A percentile compares a stretch with the other conserved stretches of the same genome.
These are phyloP conservation scores for Hirtodrosophila cameraria DNA, from an alignment of 2,888 invertebrate species.

Conservation along the genomic window DNA sequence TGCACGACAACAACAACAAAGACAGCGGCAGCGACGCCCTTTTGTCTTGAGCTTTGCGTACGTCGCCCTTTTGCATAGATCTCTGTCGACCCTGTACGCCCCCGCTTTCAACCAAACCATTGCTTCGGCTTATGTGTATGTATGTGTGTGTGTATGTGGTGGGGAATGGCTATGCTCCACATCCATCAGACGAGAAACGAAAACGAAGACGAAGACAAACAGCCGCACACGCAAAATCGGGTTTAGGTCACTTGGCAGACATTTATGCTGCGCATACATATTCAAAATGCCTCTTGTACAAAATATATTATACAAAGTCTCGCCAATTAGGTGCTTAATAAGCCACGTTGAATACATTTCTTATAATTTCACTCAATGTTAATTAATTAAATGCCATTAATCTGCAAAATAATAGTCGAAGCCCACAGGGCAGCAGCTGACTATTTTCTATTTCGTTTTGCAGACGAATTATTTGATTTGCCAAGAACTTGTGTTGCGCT, in stretches of 20 bases:
- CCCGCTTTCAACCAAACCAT: conserved; percentile 11
- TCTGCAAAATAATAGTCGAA: conserved; percentile 34
- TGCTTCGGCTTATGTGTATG: conserved; percentile 25
- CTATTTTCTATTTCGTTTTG: conserved; percentile 12
- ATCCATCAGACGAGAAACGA: conserved; percentile 41
- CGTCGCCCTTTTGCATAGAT: conserved; percentile 52
- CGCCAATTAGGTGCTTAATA: conserved; percentile 72
- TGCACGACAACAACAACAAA: conserved; percentile 16
- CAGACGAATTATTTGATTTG: conserved; percentile 51
- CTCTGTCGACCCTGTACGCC: conserved; percentile 18
- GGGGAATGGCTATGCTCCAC: conserved; percentile 41
- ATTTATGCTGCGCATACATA: conserved; percentile 4
- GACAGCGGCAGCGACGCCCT: conserved; percentile 68
- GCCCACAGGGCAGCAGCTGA: conserved; percentile 32
- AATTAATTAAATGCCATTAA: conserved; percentile 34
- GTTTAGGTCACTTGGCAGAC: conserved; percentile 62
- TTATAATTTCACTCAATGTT: conserved; percentile 52
- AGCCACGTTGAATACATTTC: conserved; percentile 52
- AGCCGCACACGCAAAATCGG: conserved; percentile 56
- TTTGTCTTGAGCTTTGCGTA: conserved; percentile 62
- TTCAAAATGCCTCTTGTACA: not conserved
- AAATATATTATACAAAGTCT: conserved; percentile 38
- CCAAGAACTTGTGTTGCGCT: conserved; percentile 60
- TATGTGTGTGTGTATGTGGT: conserved; percentile 19
- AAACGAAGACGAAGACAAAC: conserved; percentile 46